These are phyloP conservation scores for Isaurus tuberculatus DNA, from an alignment of 92 coral and sea anemone genomes.

Conservation along the genomic window DNA sequence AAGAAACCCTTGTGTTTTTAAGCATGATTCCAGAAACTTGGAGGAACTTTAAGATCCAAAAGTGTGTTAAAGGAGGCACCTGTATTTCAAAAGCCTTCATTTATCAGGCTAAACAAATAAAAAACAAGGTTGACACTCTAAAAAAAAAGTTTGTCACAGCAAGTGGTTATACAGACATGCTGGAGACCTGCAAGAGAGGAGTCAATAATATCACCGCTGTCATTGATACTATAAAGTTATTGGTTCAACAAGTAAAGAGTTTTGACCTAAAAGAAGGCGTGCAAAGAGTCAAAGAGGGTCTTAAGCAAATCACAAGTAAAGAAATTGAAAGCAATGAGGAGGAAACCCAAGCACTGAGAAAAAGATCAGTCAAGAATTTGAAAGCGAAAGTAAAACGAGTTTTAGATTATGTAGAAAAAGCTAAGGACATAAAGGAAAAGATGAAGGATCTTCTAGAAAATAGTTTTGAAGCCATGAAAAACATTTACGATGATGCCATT, in stretches of 20 bases:
- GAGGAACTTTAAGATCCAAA: conserved; percentile 84
- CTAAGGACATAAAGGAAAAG: conserved; percentile 72
- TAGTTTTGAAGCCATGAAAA: conserved; percentile 78
- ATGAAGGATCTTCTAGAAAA: conserved; percentile 73
- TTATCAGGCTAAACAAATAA: conserved; percentile 83
- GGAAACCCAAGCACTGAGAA: conserved; percentile 40
- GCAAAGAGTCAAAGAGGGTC: conserved; percentile 76
- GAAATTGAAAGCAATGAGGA: conserved; percentile 49
- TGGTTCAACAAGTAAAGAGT: conserved; percentile 74
- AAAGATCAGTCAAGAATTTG: conserved; percentile 55
- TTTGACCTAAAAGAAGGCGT: conserved; percentile 88
- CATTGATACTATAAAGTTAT: conserved; percentile 74
- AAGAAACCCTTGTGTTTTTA: conserved; percentile 74
- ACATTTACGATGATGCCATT: conserved; percentile 79
- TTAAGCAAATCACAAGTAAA: conserved; percentile 85
- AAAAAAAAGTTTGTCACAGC: conserved; percentile 68
- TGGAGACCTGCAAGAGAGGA: conserved; percentile 83
- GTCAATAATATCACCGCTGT: conserved; percentile 88
- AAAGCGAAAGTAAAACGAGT: conserved; percentile 70
- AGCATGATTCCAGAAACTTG: conserved; percentile 92
- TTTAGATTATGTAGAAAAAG: conserved; percentile 76
- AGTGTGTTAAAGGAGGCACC: conserved; percentile 86
- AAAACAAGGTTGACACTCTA: conserved; percentile 72
- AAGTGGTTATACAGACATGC: conserved; percentile 90
- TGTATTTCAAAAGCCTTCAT: conserved; percentile 89